Evolutionary conservation across 2,797 vertebrate species (phyloP), one percentile per base, ranked within the genome.

Genomic region (Artibeus lituratus): DNA sequence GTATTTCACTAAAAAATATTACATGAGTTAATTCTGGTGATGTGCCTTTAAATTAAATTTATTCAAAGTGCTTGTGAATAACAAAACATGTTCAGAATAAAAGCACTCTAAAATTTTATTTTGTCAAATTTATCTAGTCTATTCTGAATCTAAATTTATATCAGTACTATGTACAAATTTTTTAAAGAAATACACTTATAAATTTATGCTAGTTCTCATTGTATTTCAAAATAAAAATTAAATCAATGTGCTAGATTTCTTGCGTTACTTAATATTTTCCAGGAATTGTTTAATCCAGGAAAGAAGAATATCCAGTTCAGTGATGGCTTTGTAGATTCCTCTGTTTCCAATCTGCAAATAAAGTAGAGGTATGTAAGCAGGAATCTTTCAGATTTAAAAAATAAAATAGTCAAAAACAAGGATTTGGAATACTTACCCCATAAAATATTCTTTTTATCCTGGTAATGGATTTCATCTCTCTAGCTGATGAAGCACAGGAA

Each of bases 261-360:
- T 90, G 49, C 5, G 87, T 97, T 94, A 98, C 32, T 87, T 0
- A 7, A 96, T 32, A 22, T 90, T 97, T 90, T 98, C 97, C 94
- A 98, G 95, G 88, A 98, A 97, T 22, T 97, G 53, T 91, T 98
- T 97, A 94, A 99, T 98, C 99, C 98, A 99, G 15, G 96, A 91
- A 88, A 99, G 98, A 73, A 99, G 98, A 80, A 97, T 98, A 83
- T 98, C 97, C 87, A 99, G 97, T 91, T 99, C 99, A n/a, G 96
- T 97, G 37, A 98, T 95, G 53, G 98, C 98, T 95, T 98, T 99
- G 94, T 96, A 97, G 51, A 98, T 83, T 86, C 98, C 98, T 74
- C 97, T 96, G 5, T 96, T 89, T 91, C 98, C 97, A 90, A 98
- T 97, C 98, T 99, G 97, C 80, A 37, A 26, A 96, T 78, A 97